Conservation (phyloP, 2,113 vertebrate species). For the Labeo rohita region DNA sequence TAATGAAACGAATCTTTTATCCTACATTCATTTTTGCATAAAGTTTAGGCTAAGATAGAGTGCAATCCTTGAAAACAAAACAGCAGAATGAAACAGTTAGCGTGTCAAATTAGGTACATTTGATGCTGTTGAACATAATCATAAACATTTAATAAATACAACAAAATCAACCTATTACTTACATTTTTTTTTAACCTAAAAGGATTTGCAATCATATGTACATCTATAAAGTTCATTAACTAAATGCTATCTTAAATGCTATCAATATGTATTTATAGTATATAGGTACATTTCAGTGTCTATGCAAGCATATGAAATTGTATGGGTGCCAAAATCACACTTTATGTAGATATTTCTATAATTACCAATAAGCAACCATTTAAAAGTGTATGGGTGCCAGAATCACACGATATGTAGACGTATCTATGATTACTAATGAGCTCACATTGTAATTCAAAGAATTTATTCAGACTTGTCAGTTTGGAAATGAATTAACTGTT, state of each 20-base stretch:
- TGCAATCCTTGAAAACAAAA: not conserved
- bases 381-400: not conserved
- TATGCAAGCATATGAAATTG: not conserved
- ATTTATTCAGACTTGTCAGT: conserved; percentile 63
- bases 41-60: not conserved
- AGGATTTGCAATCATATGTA: not conserved
- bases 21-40: not conserved
- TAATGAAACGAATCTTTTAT: not conserved
- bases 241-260: not conserved
- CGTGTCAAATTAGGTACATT: not conserved
- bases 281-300: not conserved
- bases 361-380: not conserved
- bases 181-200: not conserved
- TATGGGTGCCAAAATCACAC: not conserved
- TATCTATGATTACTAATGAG: not conserved
- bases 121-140: not conserved
- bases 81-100: not conserved
- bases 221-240: not conserved
- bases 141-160: not conserved
- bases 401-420: not conserved
- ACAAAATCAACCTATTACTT: not conserved
- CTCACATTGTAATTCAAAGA: not conserved
- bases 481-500: not conserved
- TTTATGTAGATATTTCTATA: not conserved
- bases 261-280: not conserved